phyloP scores from a whole-genome alignment of 2,113 vertebrate genomes.

The Serilophus lunatus region DNA sequence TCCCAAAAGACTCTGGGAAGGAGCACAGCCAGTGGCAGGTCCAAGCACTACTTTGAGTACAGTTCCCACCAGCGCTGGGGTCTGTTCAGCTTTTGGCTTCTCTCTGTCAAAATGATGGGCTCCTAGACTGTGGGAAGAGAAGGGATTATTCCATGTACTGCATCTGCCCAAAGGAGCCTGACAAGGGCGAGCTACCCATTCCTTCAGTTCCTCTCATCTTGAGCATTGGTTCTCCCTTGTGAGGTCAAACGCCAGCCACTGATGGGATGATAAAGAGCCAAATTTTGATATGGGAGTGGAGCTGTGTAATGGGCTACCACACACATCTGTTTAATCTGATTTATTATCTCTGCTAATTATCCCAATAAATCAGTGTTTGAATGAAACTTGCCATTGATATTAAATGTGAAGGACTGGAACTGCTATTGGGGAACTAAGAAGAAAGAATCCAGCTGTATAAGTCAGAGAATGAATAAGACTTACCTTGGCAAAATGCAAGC shows the following conservation, averaged over 20 bases:
- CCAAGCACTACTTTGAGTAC: fast-evolving
- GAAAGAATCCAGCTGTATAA: neutral
- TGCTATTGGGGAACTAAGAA: neutral
- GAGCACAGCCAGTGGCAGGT: fast-evolving
- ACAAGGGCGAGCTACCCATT: neutral
- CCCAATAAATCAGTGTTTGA: neutral
- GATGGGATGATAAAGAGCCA: neutral
- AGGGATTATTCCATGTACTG: neutral
- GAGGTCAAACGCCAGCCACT: neutral
- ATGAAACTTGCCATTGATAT: neutral
- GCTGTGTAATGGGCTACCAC: neutral
- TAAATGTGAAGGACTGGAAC: neutral
- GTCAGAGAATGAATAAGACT: neutral
- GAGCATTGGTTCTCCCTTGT: fast-evolving
- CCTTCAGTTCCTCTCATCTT: neutral
- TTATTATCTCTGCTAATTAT: neutral
- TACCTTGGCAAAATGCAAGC: neutral
- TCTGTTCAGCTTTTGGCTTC: neutral
- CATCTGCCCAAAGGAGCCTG: neutral
- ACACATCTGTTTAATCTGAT: neutral
- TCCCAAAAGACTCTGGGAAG: neutral
- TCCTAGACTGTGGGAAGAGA: neutral
- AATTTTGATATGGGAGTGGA: neutral
- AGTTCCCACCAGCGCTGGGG: neutral
- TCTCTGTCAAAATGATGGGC: neutral